These are phyloP conservation scores for Micromussa lordhowensis DNA, from an alignment of 92 coral and sea anemone species.

Conservation along the genomic window DNA sequence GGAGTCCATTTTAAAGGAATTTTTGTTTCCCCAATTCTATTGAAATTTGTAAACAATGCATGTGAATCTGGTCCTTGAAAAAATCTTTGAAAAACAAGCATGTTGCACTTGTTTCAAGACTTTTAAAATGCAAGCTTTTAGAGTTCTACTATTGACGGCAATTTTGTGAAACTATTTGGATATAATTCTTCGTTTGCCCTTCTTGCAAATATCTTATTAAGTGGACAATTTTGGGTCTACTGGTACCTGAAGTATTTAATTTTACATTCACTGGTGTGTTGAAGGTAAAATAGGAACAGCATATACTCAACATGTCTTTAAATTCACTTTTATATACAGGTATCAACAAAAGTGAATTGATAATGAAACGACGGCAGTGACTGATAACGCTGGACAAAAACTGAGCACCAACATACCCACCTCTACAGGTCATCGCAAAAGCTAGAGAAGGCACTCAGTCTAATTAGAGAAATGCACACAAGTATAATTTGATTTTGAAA, in stretches of 20 bases:
- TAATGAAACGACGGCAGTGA: not conserved
- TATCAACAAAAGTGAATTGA: not conserved
- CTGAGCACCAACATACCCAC: conserved; percentile 66
- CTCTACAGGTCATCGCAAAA: conserved; percentile 59
- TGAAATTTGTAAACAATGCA: not conserved
- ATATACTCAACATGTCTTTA: not conserved
- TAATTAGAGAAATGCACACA: conserved; percentile 44
- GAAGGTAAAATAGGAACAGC: no score
- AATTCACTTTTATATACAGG: not conserved
- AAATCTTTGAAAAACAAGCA: no score
- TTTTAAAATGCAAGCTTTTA: no score
- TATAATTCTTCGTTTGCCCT: not conserved
- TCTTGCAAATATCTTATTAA: not conserved
- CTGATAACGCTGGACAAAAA: conserved; percentile 2
- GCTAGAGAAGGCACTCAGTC: conserved; percentile 58
- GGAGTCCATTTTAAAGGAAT: no score
- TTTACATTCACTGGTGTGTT: not conserved
- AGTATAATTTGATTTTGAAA: conserved; percentile 34
- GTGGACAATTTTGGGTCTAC: not conserved
- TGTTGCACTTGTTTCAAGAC: not conserved
- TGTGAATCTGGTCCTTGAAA: not conserved
- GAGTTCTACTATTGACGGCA: no score
- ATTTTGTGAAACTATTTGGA: no score
- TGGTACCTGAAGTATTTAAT: not conserved
- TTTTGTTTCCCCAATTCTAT: not conserved